Percentiles rank a stretch among this genome's conserved stretches.
phyloP scores from a whole-genome alignment of 2,113 vertebrate species.

The Hippocampus mohnikei region DNA sequence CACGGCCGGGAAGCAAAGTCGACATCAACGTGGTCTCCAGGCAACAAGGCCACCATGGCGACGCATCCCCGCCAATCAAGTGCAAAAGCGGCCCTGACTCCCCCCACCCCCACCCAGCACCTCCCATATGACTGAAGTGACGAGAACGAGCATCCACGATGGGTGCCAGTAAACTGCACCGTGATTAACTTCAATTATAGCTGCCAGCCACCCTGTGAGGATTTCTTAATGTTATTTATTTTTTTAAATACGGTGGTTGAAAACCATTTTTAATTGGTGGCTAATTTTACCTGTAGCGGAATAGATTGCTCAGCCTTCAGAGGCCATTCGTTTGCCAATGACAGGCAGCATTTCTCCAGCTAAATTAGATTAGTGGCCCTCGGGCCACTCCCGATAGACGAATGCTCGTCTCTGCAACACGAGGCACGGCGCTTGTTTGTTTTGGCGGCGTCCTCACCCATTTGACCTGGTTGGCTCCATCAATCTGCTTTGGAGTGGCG shows the following conservation, averaged over 20 bases:
- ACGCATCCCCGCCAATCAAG: neutral
- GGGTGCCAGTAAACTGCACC: conserved; percentile 26
- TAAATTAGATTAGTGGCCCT: conserved; percentile 63
- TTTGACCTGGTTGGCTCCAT: conserved; percentile 4
- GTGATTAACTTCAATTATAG: conserved; percentile 44
- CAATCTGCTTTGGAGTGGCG: conserved; percentile 14
- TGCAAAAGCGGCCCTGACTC: conserved; percentile 5
- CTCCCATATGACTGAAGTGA: conserved; percentile 6
- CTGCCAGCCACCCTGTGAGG: conserved; percentile 22
- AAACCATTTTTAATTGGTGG: conserved; percentile 63
- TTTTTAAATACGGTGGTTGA: conserved; percentile 33
- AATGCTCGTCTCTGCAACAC: conserved; percentile 48
- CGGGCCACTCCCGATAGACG: conserved; percentile 52
- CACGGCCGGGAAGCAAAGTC: neutral
- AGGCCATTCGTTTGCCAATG: conserved; percentile 57
- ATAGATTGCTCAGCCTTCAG: conserved; percentile 52
- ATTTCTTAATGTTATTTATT: neutral
- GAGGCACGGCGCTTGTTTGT: neutral
- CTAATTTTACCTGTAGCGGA: conserved; percentile 61
- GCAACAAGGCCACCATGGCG: conserved; percentile 34
- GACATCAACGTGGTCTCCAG: conserved; percentile 24
- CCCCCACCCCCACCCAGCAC: too few relatives aligned
- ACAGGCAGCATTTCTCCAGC: conserved; percentile 65
- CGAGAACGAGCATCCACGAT: conserved; percentile 19
- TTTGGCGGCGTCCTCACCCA: neutral